Percentiles rank a stretch among this genome's conserved stretches.
Conservation (phyloP, 2,113 vertebrate species). For the Thalassoma bifasciatum region DNA sequence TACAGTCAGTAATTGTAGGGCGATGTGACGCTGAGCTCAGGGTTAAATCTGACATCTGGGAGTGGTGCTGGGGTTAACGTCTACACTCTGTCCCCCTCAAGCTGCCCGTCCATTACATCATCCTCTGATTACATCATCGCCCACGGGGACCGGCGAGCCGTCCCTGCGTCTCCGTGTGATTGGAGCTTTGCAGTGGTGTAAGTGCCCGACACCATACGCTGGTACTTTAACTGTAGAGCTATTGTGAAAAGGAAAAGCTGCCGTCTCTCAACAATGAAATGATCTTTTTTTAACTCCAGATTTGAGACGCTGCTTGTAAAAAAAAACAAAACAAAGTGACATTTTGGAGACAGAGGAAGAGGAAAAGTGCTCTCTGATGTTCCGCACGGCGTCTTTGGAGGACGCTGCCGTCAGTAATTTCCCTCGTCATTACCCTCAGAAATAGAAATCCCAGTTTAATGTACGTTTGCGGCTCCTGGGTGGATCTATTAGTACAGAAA, state of each 20-base stretch:
- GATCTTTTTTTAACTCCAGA: conserved; percentile 31
- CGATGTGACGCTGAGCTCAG: conserved; percentile 37
- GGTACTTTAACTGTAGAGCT: conserved; percentile 27
- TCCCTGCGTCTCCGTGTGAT: conserved; percentile 25
- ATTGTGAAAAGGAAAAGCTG: conserved; percentile 30
- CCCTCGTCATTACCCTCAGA: conserved; percentile 70
- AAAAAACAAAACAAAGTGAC: conserved; percentile 30
- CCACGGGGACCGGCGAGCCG: conserved; percentile 26
- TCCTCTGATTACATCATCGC: conserved; percentile 60
- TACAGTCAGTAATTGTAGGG: conserved; percentile 21
- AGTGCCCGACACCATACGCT: conserved; percentile 16
- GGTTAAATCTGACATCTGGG: conserved; percentile 41
- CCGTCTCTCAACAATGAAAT: conserved; percentile 21
- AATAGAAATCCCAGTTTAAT: conserved; percentile 57
- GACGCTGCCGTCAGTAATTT: conserved; percentile 57
- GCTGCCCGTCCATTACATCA: conserved; percentile 57
- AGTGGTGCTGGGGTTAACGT: conserved; percentile 18
- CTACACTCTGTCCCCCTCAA: conserved; percentile 12
- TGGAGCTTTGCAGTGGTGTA: conserved; percentile 19
- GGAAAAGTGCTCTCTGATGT: conserved; percentile 1
- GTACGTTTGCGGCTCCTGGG: conserved; percentile 30
- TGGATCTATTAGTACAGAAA: conserved; percentile 24
- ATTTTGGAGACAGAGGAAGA: background rate
- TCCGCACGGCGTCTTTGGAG: conserved; percentile 2
- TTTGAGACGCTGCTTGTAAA: conserved; percentile 5